Evolutionary conservation across 2,888 invertebrate genomes (phyloP).

Genomic region (Notodonta dromedarius): DNA sequence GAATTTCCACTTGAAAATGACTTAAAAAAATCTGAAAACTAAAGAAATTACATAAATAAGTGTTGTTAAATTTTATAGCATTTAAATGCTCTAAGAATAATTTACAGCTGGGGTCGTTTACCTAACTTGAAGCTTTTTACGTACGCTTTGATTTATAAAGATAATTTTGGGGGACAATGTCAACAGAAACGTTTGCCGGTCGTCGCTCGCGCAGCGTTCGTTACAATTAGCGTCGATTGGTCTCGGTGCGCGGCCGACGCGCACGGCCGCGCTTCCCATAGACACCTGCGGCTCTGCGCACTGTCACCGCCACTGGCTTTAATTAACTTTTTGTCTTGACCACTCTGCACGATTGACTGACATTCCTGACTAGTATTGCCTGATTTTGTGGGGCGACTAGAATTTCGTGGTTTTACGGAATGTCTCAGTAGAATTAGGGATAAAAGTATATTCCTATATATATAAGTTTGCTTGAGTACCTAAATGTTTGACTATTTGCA

Average conservation of each 20-base stretch:
- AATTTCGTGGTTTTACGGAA: conserved; percentile 5
- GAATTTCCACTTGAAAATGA: no score
- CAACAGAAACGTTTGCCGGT: conserved; percentile 12
- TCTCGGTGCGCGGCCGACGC: conserved; percentile 73
- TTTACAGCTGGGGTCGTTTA: not conserved
- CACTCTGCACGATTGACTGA: conserved; percentile 60
- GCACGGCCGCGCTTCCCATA: conserved; percentile 83
- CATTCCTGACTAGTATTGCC: conserved; percentile 56
- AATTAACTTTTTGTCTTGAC: conserved; percentile 78
- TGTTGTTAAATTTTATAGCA: not conserved
- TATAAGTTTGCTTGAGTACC: no score
- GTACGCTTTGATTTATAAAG: not conserved
- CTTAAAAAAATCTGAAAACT: no score
- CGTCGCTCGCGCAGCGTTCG: conserved; percentile 50
- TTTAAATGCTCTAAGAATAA: not conserved
- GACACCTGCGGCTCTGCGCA: conserved; percentile 66
- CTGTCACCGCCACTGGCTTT: conserved; percentile 64
- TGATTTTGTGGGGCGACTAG: conserved; percentile 23
- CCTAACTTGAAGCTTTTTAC: not conserved
- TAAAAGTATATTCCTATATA: no score
- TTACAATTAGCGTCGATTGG: conserved; percentile 81
- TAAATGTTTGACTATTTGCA: no score
- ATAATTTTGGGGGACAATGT: conserved; percentile 12
- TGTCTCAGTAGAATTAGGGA: not conserved
- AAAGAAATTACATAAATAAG: not conserved